Percentiles rank a stretch among this genome's conserved stretches.
Conservation (phyloP, 1,140 invertebrate species). For the Drosophila bifasciata region DNA sequence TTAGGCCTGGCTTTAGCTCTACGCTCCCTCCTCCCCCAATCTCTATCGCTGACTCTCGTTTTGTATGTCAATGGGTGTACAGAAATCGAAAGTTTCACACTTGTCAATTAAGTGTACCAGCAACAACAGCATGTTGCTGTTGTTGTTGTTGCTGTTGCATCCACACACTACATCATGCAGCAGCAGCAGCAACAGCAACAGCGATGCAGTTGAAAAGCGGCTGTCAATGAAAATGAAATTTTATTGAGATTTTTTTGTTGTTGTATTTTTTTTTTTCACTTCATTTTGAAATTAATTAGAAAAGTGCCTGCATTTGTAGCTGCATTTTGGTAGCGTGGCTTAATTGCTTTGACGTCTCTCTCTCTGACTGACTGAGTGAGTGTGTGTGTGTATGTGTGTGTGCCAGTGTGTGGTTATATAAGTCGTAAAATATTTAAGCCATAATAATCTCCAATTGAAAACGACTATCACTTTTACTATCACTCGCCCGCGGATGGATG, state of each 20-base stretch:
- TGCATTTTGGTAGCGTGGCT: slow-evolving; percentile 66
- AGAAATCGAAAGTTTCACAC: slow-evolving; percentile 82
- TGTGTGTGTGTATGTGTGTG: slow-evolving; percentile 46
- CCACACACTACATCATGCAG: slow-evolving; percentile 59
- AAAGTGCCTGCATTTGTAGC: slow-evolving; percentile 63
- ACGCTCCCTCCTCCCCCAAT: background rate
- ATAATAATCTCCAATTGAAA: slow-evolving; percentile 80
- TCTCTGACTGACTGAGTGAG: slow-evolving; percentile 15
- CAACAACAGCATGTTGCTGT: slow-evolving; percentile 20
- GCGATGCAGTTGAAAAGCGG: slow-evolving; percentile 75
- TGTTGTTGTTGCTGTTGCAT: slow-evolving; percentile 50
- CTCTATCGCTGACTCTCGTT: slow-evolving; percentile 28
- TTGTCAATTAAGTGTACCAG: slow-evolving; percentile 81
- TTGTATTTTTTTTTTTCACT: no score
- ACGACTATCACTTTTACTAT: slow-evolving; percentile 82
- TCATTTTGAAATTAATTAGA: slow-evolving; percentile 75
- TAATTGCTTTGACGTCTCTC: slow-evolving; percentile 72
- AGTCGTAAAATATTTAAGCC: slow-evolving; percentile 82
- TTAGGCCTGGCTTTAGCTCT: slow-evolving; percentile 42
- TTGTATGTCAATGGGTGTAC: slow-evolving; percentile 81
- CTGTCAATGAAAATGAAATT: slow-evolving; percentile 83
- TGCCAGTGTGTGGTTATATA: slow-evolving; percentile 77
- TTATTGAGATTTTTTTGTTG: slow-evolving; percentile 83
- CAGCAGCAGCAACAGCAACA: background rate
- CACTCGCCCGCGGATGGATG: slow-evolving; percentile 20